These are phyloP conservation scores for Polyommatus icarus DNA, from an alignment of 2,888 invertebrate genomes.

Conservation along the genomic window DNA sequence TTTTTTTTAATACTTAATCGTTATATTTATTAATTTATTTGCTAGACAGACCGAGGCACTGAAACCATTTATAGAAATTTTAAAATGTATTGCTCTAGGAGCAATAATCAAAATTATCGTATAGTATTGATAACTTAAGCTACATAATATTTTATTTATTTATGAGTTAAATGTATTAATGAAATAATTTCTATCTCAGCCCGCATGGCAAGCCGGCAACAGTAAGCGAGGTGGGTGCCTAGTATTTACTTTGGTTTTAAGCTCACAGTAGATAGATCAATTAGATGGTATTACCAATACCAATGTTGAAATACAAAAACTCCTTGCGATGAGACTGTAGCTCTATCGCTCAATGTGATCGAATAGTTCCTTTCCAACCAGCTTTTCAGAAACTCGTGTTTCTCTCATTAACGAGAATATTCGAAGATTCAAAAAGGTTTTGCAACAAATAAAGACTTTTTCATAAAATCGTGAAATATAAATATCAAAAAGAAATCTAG, in stretches of 20 bases:
- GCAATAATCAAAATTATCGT: neutral
- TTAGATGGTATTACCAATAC: neutral
- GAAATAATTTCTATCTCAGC: slow-evolving; percentile 19
- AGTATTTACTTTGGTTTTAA: slow-evolving; percentile 22
- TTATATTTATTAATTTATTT: neutral
- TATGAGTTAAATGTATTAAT: slow-evolving; percentile 13
- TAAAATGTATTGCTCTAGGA: neutral
- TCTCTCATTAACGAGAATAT: slow-evolving; percentile 47
- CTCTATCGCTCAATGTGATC: slow-evolving; percentile 25
- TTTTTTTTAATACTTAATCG: neutral
- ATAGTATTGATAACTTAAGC: neutral
- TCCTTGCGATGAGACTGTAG: neutral
- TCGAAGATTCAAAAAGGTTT: slow-evolving; percentile 42
- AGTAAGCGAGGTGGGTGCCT: slow-evolving; percentile 25
- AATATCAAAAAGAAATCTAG: neutral
- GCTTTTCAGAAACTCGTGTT: slow-evolving; percentile 45
- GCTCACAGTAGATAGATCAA: slow-evolving; percentile 17
- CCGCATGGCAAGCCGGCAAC: slow-evolving; percentile 25
- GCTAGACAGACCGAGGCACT: neutral
- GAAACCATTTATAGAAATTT: neutral
- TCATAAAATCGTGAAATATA: neutral
- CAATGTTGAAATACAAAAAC: neutral
- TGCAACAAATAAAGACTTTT: neutral
- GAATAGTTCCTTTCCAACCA: slow-evolving; percentile 31
- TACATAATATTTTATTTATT: neutral